Percentiles rank a stretch among this genome's conserved stretches.
These are phyloP conservation scores for Chiloscyllium plagiosum DNA, from an alignment of 2,113 vertebrate genomes.

Conservation along the genomic window DNA sequence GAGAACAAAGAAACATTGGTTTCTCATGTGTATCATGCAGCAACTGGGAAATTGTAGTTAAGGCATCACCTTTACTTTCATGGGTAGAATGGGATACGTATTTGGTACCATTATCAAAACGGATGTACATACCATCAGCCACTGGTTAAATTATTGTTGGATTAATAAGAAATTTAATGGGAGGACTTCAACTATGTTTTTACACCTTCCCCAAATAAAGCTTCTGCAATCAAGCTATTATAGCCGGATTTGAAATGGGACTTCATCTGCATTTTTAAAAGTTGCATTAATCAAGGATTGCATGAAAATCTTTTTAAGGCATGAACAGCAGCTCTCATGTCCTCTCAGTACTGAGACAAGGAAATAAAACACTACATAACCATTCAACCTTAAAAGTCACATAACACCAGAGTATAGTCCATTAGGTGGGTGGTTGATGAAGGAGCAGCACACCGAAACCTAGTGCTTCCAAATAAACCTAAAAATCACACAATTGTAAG, in stretches of 20 bases:
- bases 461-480: no score
- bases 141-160: neutral
- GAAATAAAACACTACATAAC: neutral
- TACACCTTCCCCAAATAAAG: neutral
- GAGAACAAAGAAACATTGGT: neutral
- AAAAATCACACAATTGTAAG: no score
- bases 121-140: neutral
- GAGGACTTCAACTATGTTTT: neutral
- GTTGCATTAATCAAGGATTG: neutral
- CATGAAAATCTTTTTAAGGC: neutral
- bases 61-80: neutral
- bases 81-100: neutral
- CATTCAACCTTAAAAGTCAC: neutral
- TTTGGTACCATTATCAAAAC: neutral
- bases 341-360: neutral
- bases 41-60: neutral
- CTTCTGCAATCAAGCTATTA: neutral
- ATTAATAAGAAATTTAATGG: neutral
- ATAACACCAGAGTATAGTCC: no score
- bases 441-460: no score
- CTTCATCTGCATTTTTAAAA: neutral
- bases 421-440: no score
- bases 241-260: neutral
- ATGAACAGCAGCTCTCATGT: neutral
- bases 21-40: neutral